phyloP scores from a whole-genome alignment of 2,797 vertebrate genomes.

The Phoxinus dragarum region DNA sequence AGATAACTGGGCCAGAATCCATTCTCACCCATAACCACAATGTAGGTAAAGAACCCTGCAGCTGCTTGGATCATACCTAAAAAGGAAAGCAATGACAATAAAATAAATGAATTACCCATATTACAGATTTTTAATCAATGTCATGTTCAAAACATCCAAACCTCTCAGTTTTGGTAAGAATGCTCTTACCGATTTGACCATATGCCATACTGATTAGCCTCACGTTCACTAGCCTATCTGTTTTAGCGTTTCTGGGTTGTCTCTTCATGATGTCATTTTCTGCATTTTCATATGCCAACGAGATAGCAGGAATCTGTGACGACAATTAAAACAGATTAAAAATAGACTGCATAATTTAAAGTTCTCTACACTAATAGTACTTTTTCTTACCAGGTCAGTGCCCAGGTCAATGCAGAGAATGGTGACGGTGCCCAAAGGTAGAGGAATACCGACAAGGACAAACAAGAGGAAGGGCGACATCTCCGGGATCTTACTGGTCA shows the following conservation, averaged over 20 bases:
- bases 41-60: slow-evolving; percentile 84
- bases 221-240: slow-evolving; percentile 95
- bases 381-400: slow-evolving; percentile 90
- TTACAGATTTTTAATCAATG: background rate
- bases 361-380: background rate
- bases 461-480: slow-evolving; percentile 98
- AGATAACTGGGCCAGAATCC: slow-evolving; percentile 79
- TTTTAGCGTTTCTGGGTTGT: slow-evolving; percentile 93
- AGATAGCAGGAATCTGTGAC: slow-evolving; percentile 94
- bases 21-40: slow-evolving; percentile 84
- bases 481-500: slow-evolving; percentile 98
- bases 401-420: slow-evolving; percentile 98
- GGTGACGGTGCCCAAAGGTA: slow-evolving; percentile 94
- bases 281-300: slow-evolving; percentile 94
- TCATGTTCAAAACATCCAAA: background rate
- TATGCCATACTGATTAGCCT: slow-evolving; percentile 98
- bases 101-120: background rate
- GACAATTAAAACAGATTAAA: background rate
- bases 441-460: slow-evolving; percentile 94
- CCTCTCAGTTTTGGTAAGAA: background rate
- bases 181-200: slow-evolving; percentile 91
- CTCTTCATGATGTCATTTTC: slow-evolving; percentile 99
- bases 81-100: background rate
- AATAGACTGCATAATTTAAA: background rate
- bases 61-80: slow-evolving; percentile 84